phyloP scores from a whole-genome alignment of 2,888 invertebrate genomes.

The Psococerastis gibbosa region DNA sequence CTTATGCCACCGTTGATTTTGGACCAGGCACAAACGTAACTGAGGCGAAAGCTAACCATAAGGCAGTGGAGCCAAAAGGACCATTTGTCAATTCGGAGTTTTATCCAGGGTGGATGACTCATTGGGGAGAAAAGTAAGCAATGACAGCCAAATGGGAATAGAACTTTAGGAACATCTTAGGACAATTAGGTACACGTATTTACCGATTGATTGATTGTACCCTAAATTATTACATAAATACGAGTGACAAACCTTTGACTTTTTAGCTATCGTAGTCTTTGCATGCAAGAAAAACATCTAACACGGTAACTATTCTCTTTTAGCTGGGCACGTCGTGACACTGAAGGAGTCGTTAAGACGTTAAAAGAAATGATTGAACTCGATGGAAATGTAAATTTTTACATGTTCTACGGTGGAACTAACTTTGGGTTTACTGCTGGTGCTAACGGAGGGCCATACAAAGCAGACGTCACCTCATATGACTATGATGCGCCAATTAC shows the following conservation, averaged over 20 bases:
- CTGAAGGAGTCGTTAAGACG: conserved; percentile 31
- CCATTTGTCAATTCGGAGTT: conserved; percentile 81
- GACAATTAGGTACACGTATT: too few relatives aligned
- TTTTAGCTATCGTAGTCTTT: too few relatives aligned
- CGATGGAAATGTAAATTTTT: conserved; percentile 56
- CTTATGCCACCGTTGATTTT: conserved; percentile 62
- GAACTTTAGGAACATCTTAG: too few relatives aligned
- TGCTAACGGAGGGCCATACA: conserved; percentile 26
- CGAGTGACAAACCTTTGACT: too few relatives aligned
- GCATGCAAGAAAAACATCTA: too few relatives aligned
- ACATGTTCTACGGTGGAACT: conserved; percentile 84
- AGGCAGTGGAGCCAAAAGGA: conserved; percentile 33
- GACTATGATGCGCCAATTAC: conserved; percentile 82
- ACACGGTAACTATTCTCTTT: too few relatives aligned
- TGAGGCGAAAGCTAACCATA: conserved; percentile 25
- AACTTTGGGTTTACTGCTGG: conserved; percentile 51
- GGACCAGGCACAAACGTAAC: conserved; percentile 31
- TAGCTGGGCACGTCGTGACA: conserved; percentile 32
- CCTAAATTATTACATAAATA: too few relatives aligned
- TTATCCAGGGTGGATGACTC: conserved; percentile 84
- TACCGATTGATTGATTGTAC: too few relatives aligned
- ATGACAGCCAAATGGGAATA: too few relatives aligned
- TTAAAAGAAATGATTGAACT: conserved; percentile 34
- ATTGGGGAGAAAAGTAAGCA: conserved; percentile 56
- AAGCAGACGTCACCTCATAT: conserved; percentile 62